Evolutionary conservation across 2,113 vertebrate genomes (phyloP).

Genomic region (Tyrannus savana): DNA sequence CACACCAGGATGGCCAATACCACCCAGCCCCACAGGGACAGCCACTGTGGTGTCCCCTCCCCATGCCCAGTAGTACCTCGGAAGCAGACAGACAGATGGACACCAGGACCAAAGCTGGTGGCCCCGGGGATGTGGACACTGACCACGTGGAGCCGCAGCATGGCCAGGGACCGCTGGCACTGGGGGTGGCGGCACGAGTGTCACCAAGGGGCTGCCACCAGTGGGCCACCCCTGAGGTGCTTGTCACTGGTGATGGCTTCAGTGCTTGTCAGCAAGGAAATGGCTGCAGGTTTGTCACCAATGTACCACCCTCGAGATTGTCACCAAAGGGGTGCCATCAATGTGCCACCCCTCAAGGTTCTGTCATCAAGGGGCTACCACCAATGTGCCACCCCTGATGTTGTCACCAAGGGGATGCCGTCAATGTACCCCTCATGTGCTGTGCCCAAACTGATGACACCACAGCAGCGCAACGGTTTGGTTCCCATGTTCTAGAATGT

Average conservation of each 20-base stretch:
- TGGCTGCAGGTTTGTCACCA: background rate
- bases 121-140: background rate
- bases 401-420: background rate
- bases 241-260: too few species aligned
- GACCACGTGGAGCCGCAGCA: slow-evolving; percentile 18
- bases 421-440: background rate
- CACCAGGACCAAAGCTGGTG: background rate
- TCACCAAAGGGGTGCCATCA: background rate
- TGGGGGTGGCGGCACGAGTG: background rate
- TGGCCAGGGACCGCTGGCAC: background rate
- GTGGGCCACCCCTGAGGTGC: rapidly evolving
- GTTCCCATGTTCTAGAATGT: rapidly evolving
- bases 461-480: background rate
- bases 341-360: background rate
- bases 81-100: slow-evolving; percentile 20
- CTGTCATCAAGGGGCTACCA: background rate
- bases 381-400: background rate
- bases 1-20: background rate
- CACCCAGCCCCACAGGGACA: rapidly evolving
- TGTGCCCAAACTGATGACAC: background rate
- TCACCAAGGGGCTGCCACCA: background rate
- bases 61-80: background rate
- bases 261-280: background rate
- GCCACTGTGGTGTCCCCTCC: rapidly evolving
- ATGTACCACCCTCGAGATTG: background rate